Evolutionary conservation across 2,888 invertebrate genomes (phyloP), one percentile per base, ranked within the genome.

Genomic region (Keiferia lycopersicella): DNA sequence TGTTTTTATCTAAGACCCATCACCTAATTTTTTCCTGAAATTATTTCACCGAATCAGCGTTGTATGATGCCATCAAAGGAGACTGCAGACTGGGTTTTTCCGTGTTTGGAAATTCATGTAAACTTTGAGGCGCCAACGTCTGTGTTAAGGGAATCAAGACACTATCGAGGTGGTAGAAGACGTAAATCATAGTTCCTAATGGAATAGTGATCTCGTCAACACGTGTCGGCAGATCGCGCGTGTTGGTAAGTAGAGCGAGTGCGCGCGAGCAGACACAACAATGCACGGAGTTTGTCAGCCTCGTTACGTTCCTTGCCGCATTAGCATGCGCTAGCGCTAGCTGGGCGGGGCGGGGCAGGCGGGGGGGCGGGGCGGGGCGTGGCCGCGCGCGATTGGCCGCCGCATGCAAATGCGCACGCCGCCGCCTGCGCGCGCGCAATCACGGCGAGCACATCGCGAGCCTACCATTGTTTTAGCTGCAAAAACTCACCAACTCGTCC

Each of bases 331-430:
- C 38, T 26, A 26, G 22, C 26, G 65, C 45, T 64, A 65, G 62
- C 58, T 62, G 69, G 70, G 71, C 69, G 61, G 62, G 69, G 71
- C 70, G 70, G 71, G 69, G 61, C 62, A 69, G 70, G 71, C 69
- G 66, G 66, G 68, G 68, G 66, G 22, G 34, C 65, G 64, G 68
- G 67, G 71, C 64, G 68, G 72, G 79, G 82, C 78, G 81, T 79
- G 79, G 78, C 79, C 57, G 65, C 67, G 68, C 72, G 75, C 79
- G 69, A 83, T 84, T 83, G 84, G 84, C 74, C 79, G 74, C 70
- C 57, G 78, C 88, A 90, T 88, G 90, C 90, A 90, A 90, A 90
- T 90, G 77, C 70, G 76, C 62, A 20, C 48, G 26, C 70, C 72
- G 73, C 78, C 79, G 79, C 83, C 81, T 77, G 83, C 86, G 82